Percentiles rank a stretch among this genome's conserved stretches.
Evolutionary conservation across 2,113 vertebrate species (phyloP).

Genomic region (Meles meles): DNA sequence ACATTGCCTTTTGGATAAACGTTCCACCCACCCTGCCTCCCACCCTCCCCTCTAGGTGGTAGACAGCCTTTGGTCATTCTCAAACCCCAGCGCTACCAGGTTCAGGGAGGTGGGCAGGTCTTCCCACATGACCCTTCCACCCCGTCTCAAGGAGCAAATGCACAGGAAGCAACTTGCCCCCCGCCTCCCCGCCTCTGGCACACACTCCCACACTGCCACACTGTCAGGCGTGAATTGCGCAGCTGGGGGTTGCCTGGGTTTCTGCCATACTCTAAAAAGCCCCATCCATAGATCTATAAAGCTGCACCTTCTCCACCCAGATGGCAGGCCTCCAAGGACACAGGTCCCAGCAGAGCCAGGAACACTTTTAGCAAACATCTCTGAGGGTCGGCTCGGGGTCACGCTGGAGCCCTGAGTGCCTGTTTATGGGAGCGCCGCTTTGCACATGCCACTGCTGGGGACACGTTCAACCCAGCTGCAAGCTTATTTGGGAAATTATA

Average conservation of each 20-base stretch:
- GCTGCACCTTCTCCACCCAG: constrained; percentile 41
- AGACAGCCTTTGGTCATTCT: background rate
- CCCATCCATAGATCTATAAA: constrained; percentile 36
- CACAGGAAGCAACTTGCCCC: background rate
- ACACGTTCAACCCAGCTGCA: background rate
- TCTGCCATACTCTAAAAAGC: constrained; percentile 63
- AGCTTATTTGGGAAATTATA: background rate
- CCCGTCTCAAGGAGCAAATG: background rate
- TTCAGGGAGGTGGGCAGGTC: background rate
- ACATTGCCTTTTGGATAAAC: background rate
- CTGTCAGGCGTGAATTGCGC: background rate
- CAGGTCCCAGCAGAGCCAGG: constrained; percentile 65
- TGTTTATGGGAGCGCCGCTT: background rate
- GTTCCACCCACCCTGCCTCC: background rate
- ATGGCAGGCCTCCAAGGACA: constrained; percentile 70
- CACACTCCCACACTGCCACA: background rate
- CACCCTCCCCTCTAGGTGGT: background rate
- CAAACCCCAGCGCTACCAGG: background rate
- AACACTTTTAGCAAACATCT: constrained; percentile 68
- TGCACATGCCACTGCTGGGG: background rate
- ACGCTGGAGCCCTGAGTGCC: background rate
- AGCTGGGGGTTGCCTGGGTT: constrained; percentile 25
- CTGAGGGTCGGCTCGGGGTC: constrained; percentile 41
- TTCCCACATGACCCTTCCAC: background rate
- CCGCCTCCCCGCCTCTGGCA: background rate